Base-by-base conservation (phyloP, 2,113 vertebrate species). In the Numida meleagris region DNA sequence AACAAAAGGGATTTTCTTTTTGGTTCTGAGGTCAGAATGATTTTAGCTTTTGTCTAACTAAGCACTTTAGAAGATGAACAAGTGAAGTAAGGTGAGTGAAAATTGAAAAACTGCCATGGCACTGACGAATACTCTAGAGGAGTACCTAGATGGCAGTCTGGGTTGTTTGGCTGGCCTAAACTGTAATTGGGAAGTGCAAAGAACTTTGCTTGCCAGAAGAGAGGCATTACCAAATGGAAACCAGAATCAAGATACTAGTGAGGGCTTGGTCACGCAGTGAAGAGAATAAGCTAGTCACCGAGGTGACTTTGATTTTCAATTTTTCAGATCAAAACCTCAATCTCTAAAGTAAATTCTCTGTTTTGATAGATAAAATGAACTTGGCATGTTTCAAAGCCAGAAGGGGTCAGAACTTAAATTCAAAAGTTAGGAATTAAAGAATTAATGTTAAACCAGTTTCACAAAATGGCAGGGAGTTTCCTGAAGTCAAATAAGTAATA, bases 1-100 rank as follows among this genome's bases (percentile, higher is more conserved):
- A 51, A 70, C 11, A 88, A 73, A 31, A 2, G 5, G 10, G 6
- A 29, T 83, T 80, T 92, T 40, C 17, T 40, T 86, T 62, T 6
- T 9, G 6, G 10, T 40, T 74, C 0, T 0, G 4, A 5, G 2
- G 2, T 77, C 33, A 38, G 51, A 51, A 61, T 2, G 6, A 36
- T 53, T 82, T 88, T 51, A 4, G 1, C 9, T 75, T 65, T 61
- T 13, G 29, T 57, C 9, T 14, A 53, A 62, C 14, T 27, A 19
- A 82, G 31, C 23, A 48, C 16, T 20, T 43, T 46, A 61, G 21
- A 58, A 78, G 89, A 3, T 25, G 66, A 90, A 74, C 14, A 51
- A 38, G 34, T 24, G 2, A 86, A 46, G 12, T 18, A 57, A 93
- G 25, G 12, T 36, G 88, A 31, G 29, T 38, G 19, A 82, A 68